These are phyloP conservation scores for Eudemis profundana DNA, from an alignment of 2,888 invertebrate genomes.

Conservation along the genomic window DNA sequence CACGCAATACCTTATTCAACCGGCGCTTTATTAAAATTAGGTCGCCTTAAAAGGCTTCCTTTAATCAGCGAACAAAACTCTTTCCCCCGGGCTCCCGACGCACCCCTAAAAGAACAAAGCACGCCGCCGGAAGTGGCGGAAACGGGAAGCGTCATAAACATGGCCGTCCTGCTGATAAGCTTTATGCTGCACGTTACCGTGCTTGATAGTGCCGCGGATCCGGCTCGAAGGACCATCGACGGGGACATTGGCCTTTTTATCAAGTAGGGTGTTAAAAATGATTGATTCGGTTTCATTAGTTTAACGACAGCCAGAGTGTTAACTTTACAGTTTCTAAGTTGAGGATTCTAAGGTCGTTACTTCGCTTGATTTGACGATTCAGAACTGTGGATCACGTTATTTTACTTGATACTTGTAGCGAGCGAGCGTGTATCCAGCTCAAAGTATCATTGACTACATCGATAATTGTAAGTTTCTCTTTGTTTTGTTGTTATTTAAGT, in stretches of 20 bases:
- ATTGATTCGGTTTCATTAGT: no score
- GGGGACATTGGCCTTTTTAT: not conserved
- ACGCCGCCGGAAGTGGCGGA: constrained; percentile 40
- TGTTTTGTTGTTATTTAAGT: no score
- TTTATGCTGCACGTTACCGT: constrained; percentile 20
- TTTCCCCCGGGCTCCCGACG: constrained; percentile 33
- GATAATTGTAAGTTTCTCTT: no score
- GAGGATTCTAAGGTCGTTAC: no score
- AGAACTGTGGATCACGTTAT: no score
- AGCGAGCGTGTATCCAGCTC: no score
- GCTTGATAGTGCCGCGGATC: constrained; percentile 26
- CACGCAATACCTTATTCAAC: not conserved
- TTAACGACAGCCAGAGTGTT: no score
- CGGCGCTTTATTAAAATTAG: not conserved
- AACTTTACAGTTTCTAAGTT: no score
- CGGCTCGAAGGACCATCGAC: constrained; percentile 22
- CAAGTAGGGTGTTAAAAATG: not conserved
- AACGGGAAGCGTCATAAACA: constrained; percentile 41
- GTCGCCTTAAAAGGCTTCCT: constrained; percentile 21
- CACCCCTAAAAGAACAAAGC: constrained; percentile 39
- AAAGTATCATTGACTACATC: no score
- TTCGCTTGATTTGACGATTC: no score
- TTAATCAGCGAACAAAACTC: constrained; percentile 33
- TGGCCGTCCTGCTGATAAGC: constrained; percentile 41
- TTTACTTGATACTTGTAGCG: no score